Base-by-base conservation (phyloP, 2,797 vertebrate genomes). In the Clamator glandarius region DNA sequence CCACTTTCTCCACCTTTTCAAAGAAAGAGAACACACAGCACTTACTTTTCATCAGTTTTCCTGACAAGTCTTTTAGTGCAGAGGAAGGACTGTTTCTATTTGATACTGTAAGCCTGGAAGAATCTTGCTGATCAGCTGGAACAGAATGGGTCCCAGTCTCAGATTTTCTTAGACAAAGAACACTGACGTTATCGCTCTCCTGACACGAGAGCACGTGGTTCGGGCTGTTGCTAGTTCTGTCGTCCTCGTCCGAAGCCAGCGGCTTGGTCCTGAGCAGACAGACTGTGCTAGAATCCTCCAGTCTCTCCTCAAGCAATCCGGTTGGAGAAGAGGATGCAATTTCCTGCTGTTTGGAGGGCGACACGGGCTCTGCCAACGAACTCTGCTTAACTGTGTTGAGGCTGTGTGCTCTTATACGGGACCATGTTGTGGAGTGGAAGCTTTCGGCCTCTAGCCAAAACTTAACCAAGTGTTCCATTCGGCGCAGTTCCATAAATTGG, bases 301-400 rank as follows among this genome's bases (percentile, higher is more conserved):
- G 92, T 10, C 94, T 97, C 81, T 91, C 96, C 48, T 96, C 93
- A 39, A 96, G 93, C 91, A 96, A 48, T 8, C 92, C 68, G 12
- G 97, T 48, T 86, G 97, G 89, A 83, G 96, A 81, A 52, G 97
- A 91, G 3, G 92, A 96, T 0, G 91, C 74, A 5, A 96, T 58
- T 35, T 97, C 98, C 8, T 97, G 95, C 91, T 97, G 97, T 54
- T 97, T 95, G 9, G 98, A 97, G 11, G 98, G 98, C 8, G 98
- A 98, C 51, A 98, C 97, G 0, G 98, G 99, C 97, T 99, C 99
- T 14, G 99, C 99, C 97, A 99, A 80, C 0, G 99, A 98, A 95
- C 99, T 99, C 97, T 99, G 99, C 97, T 99, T 99, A 77, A 99
- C 98, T 3, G 99, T 99, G 98, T 99, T 99, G 83, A 99, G 98